These are phyloP conservation scores for Melipona quadrifasciata DNA, from an alignment of 1,140 invertebrate genomes.

Conservation along the genomic window DNA sequence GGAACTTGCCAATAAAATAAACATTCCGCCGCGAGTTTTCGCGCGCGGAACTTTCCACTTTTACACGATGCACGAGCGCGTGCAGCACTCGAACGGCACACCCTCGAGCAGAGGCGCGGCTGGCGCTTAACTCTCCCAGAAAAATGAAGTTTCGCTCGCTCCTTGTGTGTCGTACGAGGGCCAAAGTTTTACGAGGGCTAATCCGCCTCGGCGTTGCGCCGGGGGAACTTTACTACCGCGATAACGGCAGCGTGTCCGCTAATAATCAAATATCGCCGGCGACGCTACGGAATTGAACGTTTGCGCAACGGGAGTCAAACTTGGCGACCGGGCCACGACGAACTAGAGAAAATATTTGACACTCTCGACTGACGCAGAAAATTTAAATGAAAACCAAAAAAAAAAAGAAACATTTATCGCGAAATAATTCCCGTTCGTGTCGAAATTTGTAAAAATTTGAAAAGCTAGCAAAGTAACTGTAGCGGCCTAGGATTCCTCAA, in stretches of 20 bases:
- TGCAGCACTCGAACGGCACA: background rate
- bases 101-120: background rate
- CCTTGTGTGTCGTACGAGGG: background rate
- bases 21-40: slow-evolving; percentile 36
- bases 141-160: slow-evolving; percentile 53
- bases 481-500: no score
- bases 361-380: background rate
- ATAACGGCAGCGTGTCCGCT: slow-evolving; percentile 37
- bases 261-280: background rate
- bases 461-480: no score
- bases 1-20: slow-evolving; percentile 51
- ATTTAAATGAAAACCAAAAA: background rate
- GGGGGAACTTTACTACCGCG: slow-evolving; percentile 53
- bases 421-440: no score
- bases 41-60: slow-evolving; percentile 42
- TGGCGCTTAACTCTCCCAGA: slow-evolving; percentile 34
- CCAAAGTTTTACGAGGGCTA: slow-evolving; percentile 52
- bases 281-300: slow-evolving; percentile 53
- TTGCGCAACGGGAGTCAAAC: slow-evolving; percentile 29
- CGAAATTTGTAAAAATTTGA: no score
- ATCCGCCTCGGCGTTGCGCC: background rate
- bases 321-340: slow-evolving; percentile 8
- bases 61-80: background rate
- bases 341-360: background rate
- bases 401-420: no score